Conservation (phyloP, 2,797 vertebrate genomes). For the Pseudomugil gertrudae region DNA sequence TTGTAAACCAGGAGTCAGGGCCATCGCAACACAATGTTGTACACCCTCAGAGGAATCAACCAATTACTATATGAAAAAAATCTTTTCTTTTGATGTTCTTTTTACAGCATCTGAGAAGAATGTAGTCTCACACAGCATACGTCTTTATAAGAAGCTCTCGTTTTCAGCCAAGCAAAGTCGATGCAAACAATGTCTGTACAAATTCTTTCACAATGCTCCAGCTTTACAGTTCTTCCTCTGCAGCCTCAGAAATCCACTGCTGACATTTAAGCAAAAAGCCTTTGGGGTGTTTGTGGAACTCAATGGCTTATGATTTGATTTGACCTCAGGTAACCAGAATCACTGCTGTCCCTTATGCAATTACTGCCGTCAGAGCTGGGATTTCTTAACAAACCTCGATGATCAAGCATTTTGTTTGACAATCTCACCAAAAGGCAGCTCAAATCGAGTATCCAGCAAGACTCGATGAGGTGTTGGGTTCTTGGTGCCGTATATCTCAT, state of each 20-base stretch:
- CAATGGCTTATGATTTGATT: slow-evolving; percentile 31
- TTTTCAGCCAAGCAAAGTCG: background rate
- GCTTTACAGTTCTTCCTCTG: slow-evolving; percentile 1
- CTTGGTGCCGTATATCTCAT: slow-evolving; percentile 96
- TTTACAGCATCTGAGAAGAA: background rate
- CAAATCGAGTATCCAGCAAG: slow-evolving; percentile 94
- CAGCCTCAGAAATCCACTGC: background rate
- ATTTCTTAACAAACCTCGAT: background rate
- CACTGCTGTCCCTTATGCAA: background rate
- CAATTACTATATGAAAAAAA: background rate
- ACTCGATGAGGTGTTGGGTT: slow-evolving; percentile 92
- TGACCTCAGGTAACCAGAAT: slow-evolving; percentile 21
- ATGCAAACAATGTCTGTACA: background rate
- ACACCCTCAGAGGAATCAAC: slow-evolving; percentile 6
- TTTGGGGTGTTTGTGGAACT: slow-evolving; percentile 42
- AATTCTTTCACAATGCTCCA: background rate
- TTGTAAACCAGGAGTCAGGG: slow-evolving; percentile 27
- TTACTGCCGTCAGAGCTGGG: background rate
- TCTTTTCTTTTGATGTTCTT: background rate
- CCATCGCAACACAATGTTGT: background rate
- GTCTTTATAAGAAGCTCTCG: background rate
- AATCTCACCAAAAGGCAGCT: slow-evolving; percentile 92
- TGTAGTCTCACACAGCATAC: background rate
- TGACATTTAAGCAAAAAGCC: slow-evolving; percentile 58
- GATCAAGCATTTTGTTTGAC: background rate